Conservation (phyloP, 1,140 invertebrate species). For the Atta colombica region DNA sequence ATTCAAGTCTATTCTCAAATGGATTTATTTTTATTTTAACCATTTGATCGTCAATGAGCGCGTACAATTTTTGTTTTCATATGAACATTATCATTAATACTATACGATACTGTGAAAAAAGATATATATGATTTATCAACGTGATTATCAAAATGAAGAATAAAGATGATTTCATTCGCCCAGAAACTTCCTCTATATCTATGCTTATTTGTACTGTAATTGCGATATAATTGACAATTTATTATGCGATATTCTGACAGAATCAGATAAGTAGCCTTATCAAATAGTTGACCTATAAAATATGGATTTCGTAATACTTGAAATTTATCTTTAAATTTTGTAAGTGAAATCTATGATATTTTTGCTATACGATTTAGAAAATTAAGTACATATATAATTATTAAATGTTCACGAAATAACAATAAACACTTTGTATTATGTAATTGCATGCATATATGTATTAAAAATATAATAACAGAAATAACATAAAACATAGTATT, state of each 20-base stretch:
- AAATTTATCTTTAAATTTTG: conserved; percentile 28
- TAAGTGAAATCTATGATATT: neutral
- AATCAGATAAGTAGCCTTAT: neutral
- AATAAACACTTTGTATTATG: neutral
- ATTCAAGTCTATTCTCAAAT: neutral
- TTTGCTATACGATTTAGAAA: neutral
- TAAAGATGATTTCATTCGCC: neutral
- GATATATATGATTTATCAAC: neutral
- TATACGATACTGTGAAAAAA: neutral
- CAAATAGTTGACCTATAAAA: neutral
- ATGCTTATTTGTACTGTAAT: neutral
- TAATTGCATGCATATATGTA: neutral
- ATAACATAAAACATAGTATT: neutral
- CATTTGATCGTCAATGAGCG: too few species aligned
- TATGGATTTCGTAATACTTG: neutral
- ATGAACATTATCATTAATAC: neutral
- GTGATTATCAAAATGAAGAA: neutral
- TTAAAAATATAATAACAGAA: neutral
- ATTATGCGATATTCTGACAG: neutral
- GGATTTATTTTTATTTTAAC: neutral
- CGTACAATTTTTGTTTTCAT: too few species aligned
- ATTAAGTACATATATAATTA: conserved; percentile 2
- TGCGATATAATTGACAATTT: neutral
- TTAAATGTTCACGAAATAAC: neutral
- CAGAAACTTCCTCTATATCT: neutral